Conservation (phyloP, 2,888 invertebrate species). For the Tenthredo mesomela region DNA sequence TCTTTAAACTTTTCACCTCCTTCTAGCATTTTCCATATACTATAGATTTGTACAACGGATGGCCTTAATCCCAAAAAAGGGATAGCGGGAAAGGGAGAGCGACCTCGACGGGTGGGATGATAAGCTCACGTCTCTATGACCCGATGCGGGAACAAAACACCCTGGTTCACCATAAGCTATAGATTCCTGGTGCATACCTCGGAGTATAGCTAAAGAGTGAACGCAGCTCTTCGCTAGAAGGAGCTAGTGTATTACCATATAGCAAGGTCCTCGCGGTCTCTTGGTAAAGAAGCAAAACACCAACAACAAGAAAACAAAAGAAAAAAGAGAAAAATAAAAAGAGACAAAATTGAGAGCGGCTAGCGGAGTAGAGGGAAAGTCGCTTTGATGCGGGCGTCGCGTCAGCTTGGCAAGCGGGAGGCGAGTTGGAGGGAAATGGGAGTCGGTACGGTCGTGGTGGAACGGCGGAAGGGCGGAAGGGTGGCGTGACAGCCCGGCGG, state of each 20-base stretch:
- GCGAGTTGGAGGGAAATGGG: slow-evolving; percentile 47
- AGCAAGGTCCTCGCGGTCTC: background rate
- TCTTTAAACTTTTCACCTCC: background rate
- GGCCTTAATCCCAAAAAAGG: slow-evolving; percentile 10
- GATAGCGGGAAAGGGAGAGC: background rate
- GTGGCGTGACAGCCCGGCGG: slow-evolving; percentile 72
- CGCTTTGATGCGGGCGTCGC: slow-evolving; percentile 68
- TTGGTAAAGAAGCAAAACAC: background rate
- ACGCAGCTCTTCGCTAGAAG: background rate
- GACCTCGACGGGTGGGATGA: background rate
- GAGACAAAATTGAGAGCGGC: slow-evolving; percentile 52
- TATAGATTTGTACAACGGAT: background rate
- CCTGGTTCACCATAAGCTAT: background rate
- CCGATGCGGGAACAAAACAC: slow-evolving; percentile 1
- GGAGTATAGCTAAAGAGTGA: background rate
- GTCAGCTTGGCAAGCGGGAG: slow-evolving; percentile 56
- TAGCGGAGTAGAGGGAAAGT: slow-evolving; percentile 46
- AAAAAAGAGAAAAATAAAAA: background rate
- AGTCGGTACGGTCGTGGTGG: background rate
- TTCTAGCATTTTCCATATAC: background rate
- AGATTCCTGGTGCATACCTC: background rate
- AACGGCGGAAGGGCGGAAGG: slow-evolving; percentile 68
- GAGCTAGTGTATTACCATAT: background rate
- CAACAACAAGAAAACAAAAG: background rate
- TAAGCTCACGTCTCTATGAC: background rate